These are phyloP conservation scores for Polydrusus tereticollis DNA, from an alignment of 2,888 invertebrate species.

Conservation along the genomic window DNA sequence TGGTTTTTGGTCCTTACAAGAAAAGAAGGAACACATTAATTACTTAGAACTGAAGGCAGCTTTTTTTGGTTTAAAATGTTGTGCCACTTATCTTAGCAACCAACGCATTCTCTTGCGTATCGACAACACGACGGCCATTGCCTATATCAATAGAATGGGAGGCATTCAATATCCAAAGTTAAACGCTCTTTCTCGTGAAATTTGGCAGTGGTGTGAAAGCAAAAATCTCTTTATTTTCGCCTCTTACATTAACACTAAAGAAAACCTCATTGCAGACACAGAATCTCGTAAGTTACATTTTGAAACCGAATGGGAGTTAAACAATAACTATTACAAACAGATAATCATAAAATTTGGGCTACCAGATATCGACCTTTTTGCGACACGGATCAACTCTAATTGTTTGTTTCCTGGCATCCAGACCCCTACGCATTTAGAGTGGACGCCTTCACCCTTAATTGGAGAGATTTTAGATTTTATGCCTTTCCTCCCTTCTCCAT, in stretches of 20 bases:
- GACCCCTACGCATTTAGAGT: conserved; percentile 46
- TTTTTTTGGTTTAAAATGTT: conserved; percentile 37
- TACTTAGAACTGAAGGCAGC: too few relatives aligned
- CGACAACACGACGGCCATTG: conserved; percentile 51
- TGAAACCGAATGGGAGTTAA: conserved; percentile 37
- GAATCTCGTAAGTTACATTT: conserved; percentile 18
- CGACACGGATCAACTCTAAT: conserved; percentile 23
- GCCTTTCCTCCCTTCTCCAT: conserved; percentile 48
- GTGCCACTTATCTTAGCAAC: conserved; percentile 37
- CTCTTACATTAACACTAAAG: conserved; percentile 47
- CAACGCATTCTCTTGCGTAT: conserved; percentile 49
- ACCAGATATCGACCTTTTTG: conserved; percentile 33
- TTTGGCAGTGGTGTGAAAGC: conserved; percentile 54
- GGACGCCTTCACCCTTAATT: conserved; percentile 50
- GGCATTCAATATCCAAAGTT: conserved; percentile 48
- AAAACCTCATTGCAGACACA: conserved; percentile 44
- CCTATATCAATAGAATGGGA: conserved; percentile 51
- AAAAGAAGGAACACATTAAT: conserved; percentile 47
- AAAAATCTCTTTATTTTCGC: conserved; percentile 19
- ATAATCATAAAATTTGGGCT: conserved; percentile 13
- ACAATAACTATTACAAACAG: conserved; percentile 17
- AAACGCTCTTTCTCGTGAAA: conserved; percentile 50
- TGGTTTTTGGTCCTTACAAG: conserved; percentile 50
- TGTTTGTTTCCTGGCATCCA: conserved; percentile 44
- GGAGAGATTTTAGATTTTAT: conserved; percentile 41